Evolutionary conservation across 1,140 invertebrate genomes (phyloP).

Genomic region (Mactra quadrangularis): DNA sequence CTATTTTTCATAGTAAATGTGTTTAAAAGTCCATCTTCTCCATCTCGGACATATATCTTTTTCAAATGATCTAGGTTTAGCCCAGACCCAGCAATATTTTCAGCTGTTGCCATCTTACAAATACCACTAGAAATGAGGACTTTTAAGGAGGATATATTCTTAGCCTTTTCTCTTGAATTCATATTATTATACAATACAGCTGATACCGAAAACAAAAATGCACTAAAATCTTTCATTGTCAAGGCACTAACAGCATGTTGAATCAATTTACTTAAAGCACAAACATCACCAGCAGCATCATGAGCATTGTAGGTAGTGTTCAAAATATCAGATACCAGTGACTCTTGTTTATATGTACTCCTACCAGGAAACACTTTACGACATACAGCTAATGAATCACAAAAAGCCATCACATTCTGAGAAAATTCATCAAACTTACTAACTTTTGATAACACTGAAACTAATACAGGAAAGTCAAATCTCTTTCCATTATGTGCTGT

Average conservation of each 20-base stretch:
- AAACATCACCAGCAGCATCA: conserved; percentile 1
- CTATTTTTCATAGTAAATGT: not conserved
- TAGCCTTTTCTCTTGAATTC: not conserved
- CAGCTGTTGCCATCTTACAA: not conserved
- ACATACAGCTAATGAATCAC: not conserved
- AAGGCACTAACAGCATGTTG: not conserved
- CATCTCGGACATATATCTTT: not conserved
- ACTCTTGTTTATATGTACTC: not conserved
- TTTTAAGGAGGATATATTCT: not conserved
- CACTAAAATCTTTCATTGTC: too few relatives aligned
- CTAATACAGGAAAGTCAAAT: conserved; percentile 10
- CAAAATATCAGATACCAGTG: not conserved
- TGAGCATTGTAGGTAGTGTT: not conserved
- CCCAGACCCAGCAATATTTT: conserved; percentile 11
- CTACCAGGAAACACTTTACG: not conserved
- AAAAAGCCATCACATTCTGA: not conserved
- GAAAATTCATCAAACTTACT: not conserved
- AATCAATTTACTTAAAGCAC: not conserved
- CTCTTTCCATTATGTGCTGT: conserved; percentile 3
- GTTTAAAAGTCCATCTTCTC: conserved; percentile 4
- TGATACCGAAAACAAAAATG: too few relatives aligned
- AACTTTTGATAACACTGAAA: not conserved
- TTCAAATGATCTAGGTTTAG: not conserved
- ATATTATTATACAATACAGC: too few relatives aligned
- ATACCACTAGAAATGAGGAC: not conserved